A percentile compares a stretch with the other conserved stretches of the same genome.
Evolutionary conservation across 2,797 vertebrate species (phyloP).

Genomic region (Falco cherrug): DNA sequence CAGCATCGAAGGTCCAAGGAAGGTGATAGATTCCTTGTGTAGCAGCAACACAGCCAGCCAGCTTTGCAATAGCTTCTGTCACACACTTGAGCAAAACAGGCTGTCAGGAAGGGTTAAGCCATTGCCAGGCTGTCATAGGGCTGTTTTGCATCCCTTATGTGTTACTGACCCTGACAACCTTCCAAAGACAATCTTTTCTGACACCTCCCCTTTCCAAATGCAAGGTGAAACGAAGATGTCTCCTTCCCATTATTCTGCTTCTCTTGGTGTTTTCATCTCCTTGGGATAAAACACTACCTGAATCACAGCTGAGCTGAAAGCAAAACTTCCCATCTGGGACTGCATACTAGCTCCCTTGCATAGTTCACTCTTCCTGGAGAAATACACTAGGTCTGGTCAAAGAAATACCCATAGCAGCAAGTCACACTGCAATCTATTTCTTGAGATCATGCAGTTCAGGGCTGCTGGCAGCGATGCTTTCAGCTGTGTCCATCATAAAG

Average conservation of each 20-base stretch:
- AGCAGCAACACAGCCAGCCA: neutral
- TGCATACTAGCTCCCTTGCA: neutral
- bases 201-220: conserved; percentile 5
- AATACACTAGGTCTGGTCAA: neutral
- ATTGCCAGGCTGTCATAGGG: neutral
- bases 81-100: neutral
- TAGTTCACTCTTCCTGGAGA: neutral
- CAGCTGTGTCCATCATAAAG: neutral
- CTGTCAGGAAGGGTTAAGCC: neutral
- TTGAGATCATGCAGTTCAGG: neutral
- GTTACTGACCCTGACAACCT: neutral
- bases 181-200: neutral
- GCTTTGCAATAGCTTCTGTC: neutral
- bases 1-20: neutral
- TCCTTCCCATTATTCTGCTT: neutral
- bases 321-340: neutral
- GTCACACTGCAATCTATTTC: neutral
- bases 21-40: neutral
- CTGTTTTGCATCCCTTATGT: neutral
- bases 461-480: neutral
- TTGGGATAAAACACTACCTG: neutral
- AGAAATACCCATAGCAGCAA: neutral
- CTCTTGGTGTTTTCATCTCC: neutral
- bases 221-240: neutral
- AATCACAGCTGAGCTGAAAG: neutral